Evolutionary conservation across 1,140 invertebrate species (phyloP).

Genomic region (Diprion similis): DNA sequence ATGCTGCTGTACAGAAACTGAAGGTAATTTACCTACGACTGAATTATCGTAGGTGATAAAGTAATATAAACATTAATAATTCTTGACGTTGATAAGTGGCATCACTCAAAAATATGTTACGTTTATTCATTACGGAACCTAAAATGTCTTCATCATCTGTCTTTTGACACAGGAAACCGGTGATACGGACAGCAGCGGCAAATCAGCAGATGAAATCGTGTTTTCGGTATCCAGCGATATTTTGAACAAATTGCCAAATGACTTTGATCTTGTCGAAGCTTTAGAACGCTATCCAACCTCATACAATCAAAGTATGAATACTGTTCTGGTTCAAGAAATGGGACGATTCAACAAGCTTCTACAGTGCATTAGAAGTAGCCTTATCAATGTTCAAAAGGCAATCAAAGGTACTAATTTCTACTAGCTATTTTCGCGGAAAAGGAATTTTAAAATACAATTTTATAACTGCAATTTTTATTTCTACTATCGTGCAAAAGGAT

Average conservation of each 20-base stretch:
- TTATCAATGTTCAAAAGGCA: slow-evolving; percentile 84
- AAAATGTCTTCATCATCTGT: too few species aligned
- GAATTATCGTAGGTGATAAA: too few species aligned
- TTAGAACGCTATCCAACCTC: slow-evolving; percentile 79
- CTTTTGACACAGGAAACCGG: slow-evolving; percentile 44
- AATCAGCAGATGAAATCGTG: slow-evolving; percentile 73
- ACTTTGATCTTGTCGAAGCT: slow-evolving; percentile 74
- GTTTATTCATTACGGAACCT: too few species aligned
- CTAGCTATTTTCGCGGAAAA: slow-evolving; percentile 4
- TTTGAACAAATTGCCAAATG: slow-evolving; percentile 73
- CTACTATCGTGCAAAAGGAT: slow-evolving; percentile 60
- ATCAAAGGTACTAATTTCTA: slow-evolving; percentile 75
- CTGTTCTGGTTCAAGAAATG: slow-evolving; percentile 94
- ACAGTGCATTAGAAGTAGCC: slow-evolving; percentile 74
- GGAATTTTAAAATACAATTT: slow-evolving; percentile 25
- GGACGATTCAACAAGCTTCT: slow-evolving; percentile 87
- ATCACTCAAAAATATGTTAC: too few species aligned
- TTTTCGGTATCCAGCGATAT: slow-evolving; percentile 75
- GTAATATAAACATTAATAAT: too few species aligned
- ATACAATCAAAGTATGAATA: slow-evolving; percentile 90
- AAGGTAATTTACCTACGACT: not conserved
- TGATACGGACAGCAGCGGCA: slow-evolving; percentile 48
- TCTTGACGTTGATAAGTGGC: too few species aligned
- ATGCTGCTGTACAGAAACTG: not conserved
- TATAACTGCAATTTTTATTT: slow-evolving; percentile 4